Conservation (phyloP, 2,113 vertebrate genomes). For the Tamias sibiricus region DNA sequence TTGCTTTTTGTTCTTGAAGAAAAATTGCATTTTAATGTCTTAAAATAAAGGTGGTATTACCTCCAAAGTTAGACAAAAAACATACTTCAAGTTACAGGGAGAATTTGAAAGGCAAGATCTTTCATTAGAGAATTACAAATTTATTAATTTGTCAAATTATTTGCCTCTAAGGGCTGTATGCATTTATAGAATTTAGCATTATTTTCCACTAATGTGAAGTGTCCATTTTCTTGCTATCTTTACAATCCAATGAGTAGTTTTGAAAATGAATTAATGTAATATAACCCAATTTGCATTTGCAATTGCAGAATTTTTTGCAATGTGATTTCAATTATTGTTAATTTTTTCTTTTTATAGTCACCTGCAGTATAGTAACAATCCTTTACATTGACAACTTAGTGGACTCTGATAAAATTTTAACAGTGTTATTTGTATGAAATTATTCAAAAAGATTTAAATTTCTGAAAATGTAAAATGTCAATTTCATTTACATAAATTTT, state of each 20-base stretch:
- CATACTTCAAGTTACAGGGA: background rate
- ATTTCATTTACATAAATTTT: background rate
- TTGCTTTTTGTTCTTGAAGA: background rate
- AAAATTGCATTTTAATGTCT: background rate
- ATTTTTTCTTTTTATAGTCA: background rate
- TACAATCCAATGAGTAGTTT: background rate
- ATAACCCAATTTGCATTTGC: background rate
- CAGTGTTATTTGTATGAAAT: background rate
- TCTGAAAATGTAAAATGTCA: background rate
- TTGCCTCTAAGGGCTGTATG: background rate
- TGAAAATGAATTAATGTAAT: background rate
- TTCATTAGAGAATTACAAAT: background rate
- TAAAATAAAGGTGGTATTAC: background rate
- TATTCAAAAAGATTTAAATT: background rate
- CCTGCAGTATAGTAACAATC: background rate
- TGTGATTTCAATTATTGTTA: background rate
- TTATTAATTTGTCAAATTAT: background rate
- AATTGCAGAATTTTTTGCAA: background rate
- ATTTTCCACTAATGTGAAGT: background rate
- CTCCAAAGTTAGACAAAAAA: background rate
- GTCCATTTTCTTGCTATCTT: background rate
- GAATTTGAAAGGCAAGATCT: background rate
- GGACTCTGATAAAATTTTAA: background rate
- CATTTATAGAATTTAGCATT: background rate
- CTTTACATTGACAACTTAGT: background rate